phyloP scores from a whole-genome alignment of 2,113 vertebrate genomes.

The Cavia aperea region DNA sequence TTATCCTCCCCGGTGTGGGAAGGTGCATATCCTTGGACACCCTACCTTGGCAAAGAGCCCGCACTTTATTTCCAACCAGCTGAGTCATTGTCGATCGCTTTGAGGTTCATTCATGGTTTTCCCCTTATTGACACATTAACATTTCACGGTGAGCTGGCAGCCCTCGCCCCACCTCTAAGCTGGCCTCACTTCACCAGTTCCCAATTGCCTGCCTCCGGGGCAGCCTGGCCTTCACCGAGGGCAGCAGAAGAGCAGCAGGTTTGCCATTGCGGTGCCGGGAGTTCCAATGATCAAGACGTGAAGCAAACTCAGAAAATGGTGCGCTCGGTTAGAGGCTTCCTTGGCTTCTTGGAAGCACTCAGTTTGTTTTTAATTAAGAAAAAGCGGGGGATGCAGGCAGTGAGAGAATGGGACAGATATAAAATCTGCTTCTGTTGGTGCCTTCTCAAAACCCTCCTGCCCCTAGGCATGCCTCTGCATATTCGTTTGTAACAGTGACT shows the following conservation, averaged over 20 bases:
- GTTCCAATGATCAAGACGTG: neutral
- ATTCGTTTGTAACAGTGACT: neutral
- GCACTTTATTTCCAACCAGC: constrained; percentile 27
- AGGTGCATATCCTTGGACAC: constrained; percentile 16
- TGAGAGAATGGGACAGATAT: neutral
- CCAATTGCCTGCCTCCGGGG: constrained; percentile 17
- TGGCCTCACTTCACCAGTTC: constrained; percentile 50
- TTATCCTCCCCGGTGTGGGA: neutral
- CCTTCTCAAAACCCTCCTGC: neutral
- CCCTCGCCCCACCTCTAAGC: constrained; percentile 31
- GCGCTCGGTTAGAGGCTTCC: neutral
- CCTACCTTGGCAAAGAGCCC: constrained; percentile 43
- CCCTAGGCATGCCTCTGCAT: neutral
- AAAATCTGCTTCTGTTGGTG: neutral
- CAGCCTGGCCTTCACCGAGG: neutral
- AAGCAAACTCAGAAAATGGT: neutral
- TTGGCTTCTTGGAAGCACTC: neutral
- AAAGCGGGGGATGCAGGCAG: neutral
- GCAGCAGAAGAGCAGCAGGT: neutral
- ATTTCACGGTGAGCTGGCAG: constrained; percentile 47
- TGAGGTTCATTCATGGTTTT: constrained; percentile 51
- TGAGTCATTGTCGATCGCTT: constrained; percentile 21
- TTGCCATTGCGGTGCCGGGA: neutral
- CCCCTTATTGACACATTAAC: constrained; percentile 30
- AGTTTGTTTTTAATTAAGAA: constrained; percentile 12